A percentile compares a stretch with the other conserved stretches of the same genome.
Conservation (phyloP, 2,797 vertebrate species). For the Dendrocincla fuliginosa region DNA sequence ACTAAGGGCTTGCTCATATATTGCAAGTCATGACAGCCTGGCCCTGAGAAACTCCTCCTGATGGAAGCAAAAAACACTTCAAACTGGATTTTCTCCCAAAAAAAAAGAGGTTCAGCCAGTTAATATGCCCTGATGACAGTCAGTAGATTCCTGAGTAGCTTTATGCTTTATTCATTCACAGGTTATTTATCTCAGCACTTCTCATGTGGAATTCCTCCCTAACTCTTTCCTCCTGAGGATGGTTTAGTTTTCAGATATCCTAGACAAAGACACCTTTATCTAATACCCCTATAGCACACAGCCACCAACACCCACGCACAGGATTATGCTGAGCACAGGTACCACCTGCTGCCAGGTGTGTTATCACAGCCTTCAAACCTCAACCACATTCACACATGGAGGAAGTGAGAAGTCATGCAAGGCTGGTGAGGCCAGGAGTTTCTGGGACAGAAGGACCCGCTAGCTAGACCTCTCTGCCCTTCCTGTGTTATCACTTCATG, state of each 20-base stretch:
- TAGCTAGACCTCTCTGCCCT: neutral
- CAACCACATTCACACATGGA: neutral
- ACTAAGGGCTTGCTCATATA: neutral
- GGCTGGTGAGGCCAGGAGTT: neutral
- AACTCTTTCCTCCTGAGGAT: neutral
- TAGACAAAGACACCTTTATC: neutral
- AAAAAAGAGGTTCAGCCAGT: neutral
- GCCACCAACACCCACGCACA: neutral
- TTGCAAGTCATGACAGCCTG: neutral
- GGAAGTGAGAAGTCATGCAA: neutral
- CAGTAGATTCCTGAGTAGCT: neutral
- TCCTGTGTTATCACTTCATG: neutral
- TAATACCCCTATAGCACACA: neutral
- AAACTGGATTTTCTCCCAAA: neutral
- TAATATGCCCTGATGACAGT: neutral
- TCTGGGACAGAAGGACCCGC: neutral
- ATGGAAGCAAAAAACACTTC: neutral
- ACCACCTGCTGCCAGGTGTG: neutral
- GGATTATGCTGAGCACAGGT: neutral
- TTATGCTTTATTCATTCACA: neutral
- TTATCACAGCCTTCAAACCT: neutral
- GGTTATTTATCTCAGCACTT: neutral
- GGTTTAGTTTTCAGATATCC: neutral
- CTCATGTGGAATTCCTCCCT: neutral
- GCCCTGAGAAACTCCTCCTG: neutral